Evolutionary conservation across 30 jellyfish, hydroid and myxozoan genomes (phyloP).

Genomic region (Aurelia sp.): DNA sequence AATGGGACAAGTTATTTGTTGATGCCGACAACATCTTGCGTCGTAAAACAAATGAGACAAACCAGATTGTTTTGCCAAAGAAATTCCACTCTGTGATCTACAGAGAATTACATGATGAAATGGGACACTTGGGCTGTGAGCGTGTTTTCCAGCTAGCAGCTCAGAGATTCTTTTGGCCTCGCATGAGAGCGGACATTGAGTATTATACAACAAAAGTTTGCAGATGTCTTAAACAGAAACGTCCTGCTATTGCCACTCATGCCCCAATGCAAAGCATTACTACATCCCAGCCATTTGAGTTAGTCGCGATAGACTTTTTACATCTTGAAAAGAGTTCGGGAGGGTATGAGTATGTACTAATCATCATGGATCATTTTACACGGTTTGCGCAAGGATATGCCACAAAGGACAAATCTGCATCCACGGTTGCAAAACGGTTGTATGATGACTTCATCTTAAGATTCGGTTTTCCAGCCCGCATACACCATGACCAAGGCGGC

Average conservation of each 20-base stretch:
- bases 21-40: too few species aligned
- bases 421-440: constrained; percentile 32
- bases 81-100: neutral
- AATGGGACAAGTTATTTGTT: too few species aligned
- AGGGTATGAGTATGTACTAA: constrained; percentile 55
- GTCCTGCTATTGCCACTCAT: constrained; percentile 1
- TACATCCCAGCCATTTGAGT: constrained; percentile 31
- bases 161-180: constrained; percentile 30
- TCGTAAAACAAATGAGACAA: too few species aligned
- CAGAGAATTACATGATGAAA: neutral
- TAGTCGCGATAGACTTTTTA: constrained; percentile 22
- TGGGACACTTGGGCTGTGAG: constrained; percentile 3
- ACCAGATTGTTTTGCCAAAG: neutral
- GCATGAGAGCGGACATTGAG: constrained; percentile 21
- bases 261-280: constrained; percentile 35
- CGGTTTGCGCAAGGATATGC: constrained; percentile 57
- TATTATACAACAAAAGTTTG: constrained; percentile 28
- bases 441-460: constrained; percentile 39
- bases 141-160: neutral
- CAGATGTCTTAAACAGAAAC: constrained; percentile 30
- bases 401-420: constrained; percentile 46
- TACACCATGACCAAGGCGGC: constrained; percentile 61
- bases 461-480: constrained; percentile 55
- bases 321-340: constrained; percentile 40
- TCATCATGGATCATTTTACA: constrained; percentile 58